phyloP scores from a whole-genome alignment of 2,113 vertebrate genomes.

The Xyliphius kryptos region DNA sequence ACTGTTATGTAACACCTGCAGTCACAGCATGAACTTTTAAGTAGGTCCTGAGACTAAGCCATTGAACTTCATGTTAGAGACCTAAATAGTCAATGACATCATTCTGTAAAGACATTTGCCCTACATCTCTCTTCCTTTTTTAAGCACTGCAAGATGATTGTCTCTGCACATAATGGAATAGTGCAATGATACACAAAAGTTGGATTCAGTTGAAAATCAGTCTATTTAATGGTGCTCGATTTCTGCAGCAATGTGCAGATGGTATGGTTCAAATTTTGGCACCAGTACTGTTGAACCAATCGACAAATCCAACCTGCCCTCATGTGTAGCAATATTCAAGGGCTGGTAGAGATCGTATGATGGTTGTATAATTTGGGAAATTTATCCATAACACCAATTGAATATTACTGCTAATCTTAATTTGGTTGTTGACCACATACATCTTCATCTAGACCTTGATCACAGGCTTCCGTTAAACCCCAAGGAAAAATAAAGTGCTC shows the following conservation, averaged over 20 bases:
- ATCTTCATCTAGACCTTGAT: too few species aligned
- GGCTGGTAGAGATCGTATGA: neutral
- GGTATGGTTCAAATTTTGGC: neutral
- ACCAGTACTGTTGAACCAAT: neutral
- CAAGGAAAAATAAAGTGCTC: too few species aligned
- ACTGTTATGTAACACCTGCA: slow-evolving; percentile 16
- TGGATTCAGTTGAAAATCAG: neutral
- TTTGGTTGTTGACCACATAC: neutral
- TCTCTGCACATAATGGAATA: neutral
- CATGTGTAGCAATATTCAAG: neutral
- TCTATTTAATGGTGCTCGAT: neutral
- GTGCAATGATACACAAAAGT: neutral
- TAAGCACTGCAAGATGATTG: neutral
- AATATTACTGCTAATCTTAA: neutral
- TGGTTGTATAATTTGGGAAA: neutral
- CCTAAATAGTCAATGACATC: neutral
- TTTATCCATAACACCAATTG: neutral
- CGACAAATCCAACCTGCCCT: neutral
- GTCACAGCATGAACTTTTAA: slow-evolving; percentile 29
- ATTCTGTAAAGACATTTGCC: neutral
- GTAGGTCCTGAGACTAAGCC: slow-evolving; percentile 22
- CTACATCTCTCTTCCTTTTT: neutral
- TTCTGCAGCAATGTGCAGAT: neutral
- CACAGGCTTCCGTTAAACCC: too few species aligned
- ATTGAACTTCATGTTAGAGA: slow-evolving; percentile 2